Base-by-base conservation (phyloP, 2,797 vertebrate species). In the Aphelocoma californica region DNA sequence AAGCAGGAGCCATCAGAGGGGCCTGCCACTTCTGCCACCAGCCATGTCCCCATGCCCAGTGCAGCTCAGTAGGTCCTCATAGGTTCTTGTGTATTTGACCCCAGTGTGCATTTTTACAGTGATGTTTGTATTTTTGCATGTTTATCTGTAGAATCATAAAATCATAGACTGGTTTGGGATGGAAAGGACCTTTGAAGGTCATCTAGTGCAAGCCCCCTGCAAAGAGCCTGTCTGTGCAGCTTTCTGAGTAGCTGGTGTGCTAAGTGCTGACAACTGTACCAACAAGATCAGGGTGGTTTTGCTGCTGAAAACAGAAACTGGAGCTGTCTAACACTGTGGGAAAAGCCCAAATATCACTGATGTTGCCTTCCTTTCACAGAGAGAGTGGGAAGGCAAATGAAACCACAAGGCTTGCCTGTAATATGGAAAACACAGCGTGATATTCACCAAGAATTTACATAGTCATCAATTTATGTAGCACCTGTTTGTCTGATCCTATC, bases 371-470 rank as follows among this genome's bases (percentile, higher is more conserved):
- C 36, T 60, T 81, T 48, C 8, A 10, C 24, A 67, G 65, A 79
- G 86, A 79, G 67, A 83, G 79, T 57, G 40, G 77, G 61, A 91
- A 93, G 48, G 80, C 73, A 96, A 96, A 96, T 81, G 36, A 42
- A 92, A 61, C 70, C 92, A 88, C 84, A 90, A 82, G 20, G 17
- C 54, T 62, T 66, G 45, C 29, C 64, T 66, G 70, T 86, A 81
- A 91, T 61, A 42, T 44, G 51, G 72, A 74, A 96, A 95, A 91
- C 56, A 48, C 32, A 81, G 32, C 0, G 1, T 84, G 75, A 90
- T 7, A 7, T 78, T 94, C 71, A 60, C 18, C 50, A 45, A 85
- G 26, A 86, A 96, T 90, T 97, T 96, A 61, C 82, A 89, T 72
- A 92, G 51, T 6, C 29, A 62, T 54, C 7, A 3, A 40, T 60